Evolutionary conservation across 2,888 invertebrate species (phyloP).

Genomic region (Dinocampus coccinellae): DNA sequence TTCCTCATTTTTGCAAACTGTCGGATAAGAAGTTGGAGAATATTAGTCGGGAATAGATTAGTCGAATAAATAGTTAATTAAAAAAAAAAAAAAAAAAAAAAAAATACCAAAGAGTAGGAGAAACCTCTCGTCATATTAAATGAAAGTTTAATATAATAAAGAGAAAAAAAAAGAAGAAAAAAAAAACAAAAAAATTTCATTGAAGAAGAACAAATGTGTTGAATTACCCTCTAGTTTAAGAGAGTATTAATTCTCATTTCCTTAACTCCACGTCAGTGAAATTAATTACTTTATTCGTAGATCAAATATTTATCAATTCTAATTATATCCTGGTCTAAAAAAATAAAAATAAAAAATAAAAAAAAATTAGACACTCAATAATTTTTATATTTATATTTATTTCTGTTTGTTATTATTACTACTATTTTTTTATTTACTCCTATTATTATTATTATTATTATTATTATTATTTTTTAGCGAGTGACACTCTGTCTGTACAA

Average conservation of each 20-base stretch:
- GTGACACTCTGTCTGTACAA: constrained; percentile 52
- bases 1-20: constrained; percentile 29
- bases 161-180: constrained; percentile 18
- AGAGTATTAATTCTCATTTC: not conserved
- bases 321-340: not conserved
- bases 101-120: too few species aligned
- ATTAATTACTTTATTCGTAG: constrained; percentile 23
- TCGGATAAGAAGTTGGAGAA: constrained; percentile 48
- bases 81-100: constrained; percentile 36
- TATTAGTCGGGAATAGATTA: constrained; percentile 42
- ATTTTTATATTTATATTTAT: not conserved
- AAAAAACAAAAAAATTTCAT: constrained; percentile 34
- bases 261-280: constrained; percentile 28
- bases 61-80: constrained; percentile 45
- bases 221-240: not conserved
- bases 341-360: too few species aligned
- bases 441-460: not conserved
- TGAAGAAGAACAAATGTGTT: constrained; percentile 5
- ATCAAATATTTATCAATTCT: not conserved
- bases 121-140: constrained; percentile 49
- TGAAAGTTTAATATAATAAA: constrained; percentile 51
- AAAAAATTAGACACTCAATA: too few species aligned
- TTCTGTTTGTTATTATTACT: not conserved
- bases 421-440: constrained; percentile 7
- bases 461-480: constrained; percentile 4